Evolutionary conservation across 2,888 invertebrate genomes (phyloP).

Genomic region (Prenolepis imparis): DNA sequence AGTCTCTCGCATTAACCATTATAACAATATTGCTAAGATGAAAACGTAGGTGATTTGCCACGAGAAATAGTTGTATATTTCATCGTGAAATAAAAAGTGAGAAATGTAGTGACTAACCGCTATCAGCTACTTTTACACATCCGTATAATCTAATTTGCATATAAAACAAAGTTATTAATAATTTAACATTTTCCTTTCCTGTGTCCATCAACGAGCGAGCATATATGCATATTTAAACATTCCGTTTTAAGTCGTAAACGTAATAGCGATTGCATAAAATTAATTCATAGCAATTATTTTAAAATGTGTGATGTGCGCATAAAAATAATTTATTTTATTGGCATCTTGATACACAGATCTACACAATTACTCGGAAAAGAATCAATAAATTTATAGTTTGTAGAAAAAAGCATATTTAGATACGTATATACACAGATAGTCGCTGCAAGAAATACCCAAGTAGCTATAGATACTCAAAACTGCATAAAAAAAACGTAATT

Average conservation of each 20-base stretch:
- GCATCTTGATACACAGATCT: background rate
- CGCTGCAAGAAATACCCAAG: background rate
- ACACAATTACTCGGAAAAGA: background rate
- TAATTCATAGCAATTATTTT: constrained; percentile 12
- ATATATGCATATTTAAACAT: constrained; percentile 42
- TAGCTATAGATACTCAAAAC: background rate
- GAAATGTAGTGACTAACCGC: constrained; percentile 34
- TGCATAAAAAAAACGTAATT: background rate
- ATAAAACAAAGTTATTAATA: constrained; percentile 41
- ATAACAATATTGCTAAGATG: background rate
- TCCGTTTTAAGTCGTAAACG: constrained; percentile 13
- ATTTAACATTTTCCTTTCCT: constrained; percentile 22
- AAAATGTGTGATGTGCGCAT: background rate
- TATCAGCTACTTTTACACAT: constrained; percentile 41
- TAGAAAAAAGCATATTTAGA: background rate
- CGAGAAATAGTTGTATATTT: constrained; percentile 13
- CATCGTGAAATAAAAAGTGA: constrained; percentile 3
- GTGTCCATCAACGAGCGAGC: background rate
- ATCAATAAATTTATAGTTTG: background rate
- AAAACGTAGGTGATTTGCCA: background rate
- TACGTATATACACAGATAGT: background rate
- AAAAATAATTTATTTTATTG: constrained; percentile 6
- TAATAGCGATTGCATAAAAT: constrained; percentile 19
- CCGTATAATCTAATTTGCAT: constrained; percentile 53
- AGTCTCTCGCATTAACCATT: constrained; percentile 26